Evolutionary conservation across 2,113 vertebrate genomes (phyloP), one percentile per base, ranked within the genome.

Genomic region (Pangasianodon hypophthalmus): DNA sequence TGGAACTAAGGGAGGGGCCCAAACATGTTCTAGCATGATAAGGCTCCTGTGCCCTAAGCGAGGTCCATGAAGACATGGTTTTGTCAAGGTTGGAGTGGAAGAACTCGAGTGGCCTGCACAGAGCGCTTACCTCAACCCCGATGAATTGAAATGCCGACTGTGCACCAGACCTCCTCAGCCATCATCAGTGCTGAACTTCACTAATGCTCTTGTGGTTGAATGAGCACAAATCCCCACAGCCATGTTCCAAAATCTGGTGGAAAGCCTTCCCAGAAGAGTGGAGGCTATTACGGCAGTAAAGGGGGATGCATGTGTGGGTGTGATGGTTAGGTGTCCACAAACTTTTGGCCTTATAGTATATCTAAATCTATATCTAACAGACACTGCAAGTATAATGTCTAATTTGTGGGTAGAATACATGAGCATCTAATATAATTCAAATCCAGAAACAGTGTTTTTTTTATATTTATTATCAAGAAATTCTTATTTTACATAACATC

Each of bases 401-500:
- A n/a, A 62, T 84, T 48, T 60, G 24, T 41, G 3, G 13, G 41
- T 56, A 48, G 14, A 73, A 24, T 37, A 14, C n/a, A 54, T 52
- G 41, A 67, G n/a, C n/a, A 26, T 5, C 8, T 58, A 58, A 58
- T 56, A 46, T 8, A 71, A 85, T 46, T 85, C 18, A 77, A 56
- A 71, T 62, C 6, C 52, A 79, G 37, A 90, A 75, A 32, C 87
- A 64, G 75, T 77, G 82, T 89, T 86, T 83, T 60, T 24, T 29
- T 46, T 37, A 88, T 62, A 88, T 90, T 92, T 92, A 92, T 90
- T 93, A 85, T 81, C 67, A 92, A 88, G 90, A 90, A 67, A 86
- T 87, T 77, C 88, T 91, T 90, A 87, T 60, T 81, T 86, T 88
- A 90, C 79, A 93, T 86, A 54, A 85, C 81, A 91, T 58, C 69